Percentiles rank a stretch among this genome's conserved stretches.
Conservation (phyloP, 1,140 invertebrate species). For the Pachypeltis micranthus region DNA sequence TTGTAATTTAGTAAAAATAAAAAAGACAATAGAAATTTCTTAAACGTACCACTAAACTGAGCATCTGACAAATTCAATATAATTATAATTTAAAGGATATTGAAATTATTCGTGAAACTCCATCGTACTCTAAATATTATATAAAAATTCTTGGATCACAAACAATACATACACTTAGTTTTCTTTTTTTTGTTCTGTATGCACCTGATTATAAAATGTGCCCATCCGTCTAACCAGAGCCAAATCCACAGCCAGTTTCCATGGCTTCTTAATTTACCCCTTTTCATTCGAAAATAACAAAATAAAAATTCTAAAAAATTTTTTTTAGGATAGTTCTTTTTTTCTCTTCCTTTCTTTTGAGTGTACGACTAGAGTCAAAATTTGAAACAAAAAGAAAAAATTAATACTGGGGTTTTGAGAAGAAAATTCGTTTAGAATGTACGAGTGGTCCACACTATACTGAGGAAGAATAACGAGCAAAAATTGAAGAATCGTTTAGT, state of each 20-base stretch:
- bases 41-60: slow-evolving; percentile 29
- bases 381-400: not conserved
- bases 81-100: slow-evolving; percentile 22
- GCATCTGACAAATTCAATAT: slow-evolving; percentile 23
- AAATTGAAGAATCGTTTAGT: too few species aligned
- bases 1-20: slow-evolving; percentile 10
- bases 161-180: slow-evolving; percentile 19
- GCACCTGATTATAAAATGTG: slow-evolving; percentile 17
- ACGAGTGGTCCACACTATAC: too few species aligned
- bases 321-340: slow-evolving; percentile 14
- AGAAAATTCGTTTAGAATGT: too few species aligned
- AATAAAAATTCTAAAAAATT: too few species aligned
- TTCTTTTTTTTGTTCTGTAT: slow-evolving; percentile 12
- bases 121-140: slow-evolving; percentile 21
- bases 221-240: slow-evolving; percentile 18
- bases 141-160: slow-evolving; percentile 25
- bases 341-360: not conserved
- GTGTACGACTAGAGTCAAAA: slow-evolving; percentile 19
- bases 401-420: too few species aligned
- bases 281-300: not conserved
- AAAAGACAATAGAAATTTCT: slow-evolving; percentile 16
- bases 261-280: slow-evolving; percentile 19
- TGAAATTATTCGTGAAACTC: slow-evolving; percentile 22
- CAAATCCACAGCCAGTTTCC: slow-evolving; percentile 21
- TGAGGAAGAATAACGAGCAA: too few species aligned